These are phyloP conservation scores for Seriola aureovittata DNA, from an alignment of 2,113 vertebrate species.

Conservation along the genomic window DNA sequence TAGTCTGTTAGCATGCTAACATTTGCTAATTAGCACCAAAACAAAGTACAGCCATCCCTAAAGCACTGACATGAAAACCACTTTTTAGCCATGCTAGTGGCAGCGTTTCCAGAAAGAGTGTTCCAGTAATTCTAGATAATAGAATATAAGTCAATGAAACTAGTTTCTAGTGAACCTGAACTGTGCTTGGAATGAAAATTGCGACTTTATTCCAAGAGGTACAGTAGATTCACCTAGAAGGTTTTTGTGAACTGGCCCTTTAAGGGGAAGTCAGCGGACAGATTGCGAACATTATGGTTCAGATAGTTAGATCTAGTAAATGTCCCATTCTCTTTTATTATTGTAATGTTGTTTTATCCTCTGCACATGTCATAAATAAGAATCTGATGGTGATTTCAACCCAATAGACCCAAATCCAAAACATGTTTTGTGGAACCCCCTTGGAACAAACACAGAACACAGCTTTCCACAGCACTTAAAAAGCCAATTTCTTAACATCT, in stretches of 20 bases:
- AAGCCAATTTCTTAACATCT: constrained; percentile 25
- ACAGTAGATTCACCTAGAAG: not conserved
- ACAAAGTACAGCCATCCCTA: no score
- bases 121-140: no score
- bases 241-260: not conserved
- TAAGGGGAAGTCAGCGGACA: not conserved
- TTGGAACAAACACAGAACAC: constrained; percentile 39
- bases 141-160: no score
- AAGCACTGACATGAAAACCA: no score
- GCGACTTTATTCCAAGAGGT: no score
- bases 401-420: constrained; percentile 45
- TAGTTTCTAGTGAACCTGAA: no score
- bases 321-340: not conserved
- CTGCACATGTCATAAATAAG: constrained; percentile 26
- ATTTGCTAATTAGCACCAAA: no score
- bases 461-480: constrained; percentile 39
- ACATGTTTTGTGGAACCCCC: constrained; percentile 48
- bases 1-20: no score
- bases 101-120: no score
- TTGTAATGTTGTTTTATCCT: not conserved
- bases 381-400: constrained; percentile 36
- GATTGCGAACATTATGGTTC: not conserved
- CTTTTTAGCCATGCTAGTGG: no score
- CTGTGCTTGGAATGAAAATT: no score
- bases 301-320: not conserved